phyloP scores from a whole-genome alignment of 2,113 vertebrate genomes.

The Holacanthus passer region DNA sequence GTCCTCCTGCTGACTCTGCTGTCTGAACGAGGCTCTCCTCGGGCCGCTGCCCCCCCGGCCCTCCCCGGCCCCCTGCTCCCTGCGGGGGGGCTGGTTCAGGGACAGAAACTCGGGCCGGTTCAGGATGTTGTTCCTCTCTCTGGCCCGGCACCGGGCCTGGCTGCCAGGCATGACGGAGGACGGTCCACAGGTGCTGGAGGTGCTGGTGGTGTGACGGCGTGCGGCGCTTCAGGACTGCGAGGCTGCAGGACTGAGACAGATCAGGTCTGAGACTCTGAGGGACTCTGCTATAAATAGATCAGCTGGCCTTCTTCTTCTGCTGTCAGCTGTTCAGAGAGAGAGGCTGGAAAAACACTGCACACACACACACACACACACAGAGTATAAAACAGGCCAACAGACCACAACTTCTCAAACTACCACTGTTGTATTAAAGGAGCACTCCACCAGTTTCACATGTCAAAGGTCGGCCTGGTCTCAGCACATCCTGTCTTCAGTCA shows the following conservation, averaged over 20 bases:
- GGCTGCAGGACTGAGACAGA: constrained; percentile 34
- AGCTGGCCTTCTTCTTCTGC: constrained; percentile 63
- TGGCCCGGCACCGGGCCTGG: constrained; percentile 85
- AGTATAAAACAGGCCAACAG: neutral
- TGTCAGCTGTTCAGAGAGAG: constrained; percentile 55
- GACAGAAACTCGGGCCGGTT: constrained; percentile 94
- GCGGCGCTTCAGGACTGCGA: constrained; percentile 15
- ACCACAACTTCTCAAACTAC: neutral
- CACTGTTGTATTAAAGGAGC: constrained; percentile 11
- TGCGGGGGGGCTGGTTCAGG: constrained; percentile 88
- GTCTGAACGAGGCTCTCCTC: constrained; percentile 71
- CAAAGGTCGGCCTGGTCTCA: too few species aligned
- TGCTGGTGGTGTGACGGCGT: neutral
- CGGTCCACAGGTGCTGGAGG: neutral
- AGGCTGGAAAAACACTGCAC: constrained; percentile 29
- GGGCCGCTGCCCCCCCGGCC: constrained; percentile 73
- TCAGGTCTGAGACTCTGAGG: constrained; percentile 41
- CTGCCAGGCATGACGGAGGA: constrained; percentile 86
- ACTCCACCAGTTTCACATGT: neutral
- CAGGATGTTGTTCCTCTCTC: constrained; percentile 90
- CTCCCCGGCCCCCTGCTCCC: constrained; percentile 79
- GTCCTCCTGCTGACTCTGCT: constrained; percentile 72
- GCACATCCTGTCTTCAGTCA: too few species aligned
- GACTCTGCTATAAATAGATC: constrained; percentile 62
- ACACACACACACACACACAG: neutral